Base-by-base conservation (phyloP, 2,113 vertebrate genomes). In the Pseudopodoces humilis region DNA sequence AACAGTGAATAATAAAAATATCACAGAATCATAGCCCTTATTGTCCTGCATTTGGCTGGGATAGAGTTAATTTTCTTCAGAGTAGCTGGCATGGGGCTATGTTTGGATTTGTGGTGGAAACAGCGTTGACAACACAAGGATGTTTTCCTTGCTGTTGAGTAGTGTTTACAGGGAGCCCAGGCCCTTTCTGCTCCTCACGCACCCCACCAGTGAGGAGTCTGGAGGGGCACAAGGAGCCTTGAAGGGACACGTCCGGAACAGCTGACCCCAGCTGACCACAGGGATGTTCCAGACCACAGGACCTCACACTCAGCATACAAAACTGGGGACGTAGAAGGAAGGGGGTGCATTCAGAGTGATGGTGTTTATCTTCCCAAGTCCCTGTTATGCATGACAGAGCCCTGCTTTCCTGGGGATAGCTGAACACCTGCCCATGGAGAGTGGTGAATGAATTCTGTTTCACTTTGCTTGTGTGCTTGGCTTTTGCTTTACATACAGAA, bases 101-200 rank as follows among this genome's bases (percentile, higher is more conserved):
- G 83, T 81, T 68, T 75, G 89, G 76, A 75, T 86, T 75, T 91
- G 69, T 86, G 55, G 55, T 75, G 76, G 68, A 80, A 86, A 81
- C 68, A 33, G 22, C 55, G 53, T 49, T 68, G 68, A 74, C 35
- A 74, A 74, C 75, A 43, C n/a, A 55, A 68, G 22, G 44, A 47
- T 91, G 31, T 74, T 91, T 80, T 86, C 52, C 30, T 17, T 28
- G 22, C 53, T 68, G 55, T 49, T 55, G 82, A 68, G 35, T 53
- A 21, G 25, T 68, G 60, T 13, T 31, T 67, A 67, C 60, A 80
- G 25, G 17, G 52, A 67, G 67, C 17, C 28, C 50, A 49, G 8
- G 41, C 43, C 39, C 59, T 27, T 53, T 47, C 39, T 41, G 10
- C 46, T 74, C 46, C 46, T 80, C 47, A 41, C 5, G 3, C 39